These are phyloP conservation scores for Smutsia temminckii DNA, from an alignment of 2,797 vertebrate genomes.

Conservation along the genomic window DNA sequence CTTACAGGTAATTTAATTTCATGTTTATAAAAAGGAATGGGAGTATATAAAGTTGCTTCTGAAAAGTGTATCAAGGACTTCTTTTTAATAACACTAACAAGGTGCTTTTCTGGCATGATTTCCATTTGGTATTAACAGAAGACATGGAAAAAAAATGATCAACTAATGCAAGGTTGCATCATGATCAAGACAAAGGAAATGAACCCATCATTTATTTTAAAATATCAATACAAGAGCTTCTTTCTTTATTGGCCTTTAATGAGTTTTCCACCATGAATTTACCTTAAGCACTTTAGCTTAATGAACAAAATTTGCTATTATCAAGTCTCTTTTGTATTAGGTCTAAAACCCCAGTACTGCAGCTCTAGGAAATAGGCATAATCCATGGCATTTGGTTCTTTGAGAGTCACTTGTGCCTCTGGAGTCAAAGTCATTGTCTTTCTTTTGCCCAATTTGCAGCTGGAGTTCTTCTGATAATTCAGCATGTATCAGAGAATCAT, in stretches of 20 bases:
- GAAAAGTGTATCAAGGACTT: conserved; percentile 52
- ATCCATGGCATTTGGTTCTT: not conserved
- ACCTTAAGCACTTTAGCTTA: conserved; percentile 59
- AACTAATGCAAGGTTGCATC: conserved; percentile 52
- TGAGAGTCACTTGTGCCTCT: not conserved
- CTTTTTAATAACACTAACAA: conserved; percentile 61
- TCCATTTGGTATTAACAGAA: conserved; percentile 60
- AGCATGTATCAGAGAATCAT: not conserved
- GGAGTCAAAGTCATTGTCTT: not conserved
- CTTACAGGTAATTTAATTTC: conserved; percentile 62
- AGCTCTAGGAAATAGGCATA: not conserved
- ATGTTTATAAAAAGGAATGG: conserved; percentile 53
- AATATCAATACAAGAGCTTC: conserved; percentile 51
- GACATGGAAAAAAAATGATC: not conserved
- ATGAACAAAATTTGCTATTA: conserved; percentile 66
- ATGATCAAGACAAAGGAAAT: conserved; percentile 69
- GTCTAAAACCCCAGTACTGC: not conserved
- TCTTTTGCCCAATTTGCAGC: not conserved
- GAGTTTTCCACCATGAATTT: conserved; percentile 66
- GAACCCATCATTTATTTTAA: conserved; percentile 70
- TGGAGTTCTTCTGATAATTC: conserved; percentile 18
- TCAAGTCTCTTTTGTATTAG: conserved; percentile 56
- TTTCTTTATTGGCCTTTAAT: conserved; percentile 57
- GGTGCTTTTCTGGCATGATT: conserved; percentile 64
- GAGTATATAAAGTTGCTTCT: conserved; percentile 63